Conservation (phyloP, 2,888 invertebrate species). For the Cataglyphis livida region DNA sequence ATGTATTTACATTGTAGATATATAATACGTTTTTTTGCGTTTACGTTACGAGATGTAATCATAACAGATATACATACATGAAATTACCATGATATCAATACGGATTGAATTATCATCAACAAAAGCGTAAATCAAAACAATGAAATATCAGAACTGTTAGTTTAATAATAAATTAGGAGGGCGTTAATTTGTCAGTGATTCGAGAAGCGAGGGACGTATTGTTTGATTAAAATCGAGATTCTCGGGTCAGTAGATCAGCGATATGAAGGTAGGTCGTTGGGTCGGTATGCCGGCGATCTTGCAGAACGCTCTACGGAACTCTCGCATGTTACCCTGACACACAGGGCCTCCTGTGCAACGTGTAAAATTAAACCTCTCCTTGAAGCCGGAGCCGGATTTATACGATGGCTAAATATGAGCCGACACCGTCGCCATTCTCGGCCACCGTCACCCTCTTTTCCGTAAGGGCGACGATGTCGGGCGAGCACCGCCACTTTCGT, state of each 20-base stretch:
- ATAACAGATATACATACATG: not conserved
- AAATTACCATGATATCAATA: not conserved
- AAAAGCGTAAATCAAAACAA: not conserved
- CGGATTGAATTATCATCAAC: not conserved
- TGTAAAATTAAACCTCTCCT: slow-evolving; percentile 70
- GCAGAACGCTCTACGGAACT: slow-evolving; percentile 22
- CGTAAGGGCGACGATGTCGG: slow-evolving; percentile 35
- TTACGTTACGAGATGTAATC: too few relatives aligned
- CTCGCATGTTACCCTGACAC: slow-evolving; percentile 39
- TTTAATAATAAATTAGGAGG: not conserved
- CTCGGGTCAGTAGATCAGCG: slow-evolving; percentile 10
- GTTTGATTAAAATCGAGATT: slow-evolving; percentile 29
- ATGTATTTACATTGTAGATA: not conserved
- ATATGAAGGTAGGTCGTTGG: slow-evolving; percentile 42
- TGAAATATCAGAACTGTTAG: not conserved
- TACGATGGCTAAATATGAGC: slow-evolving; percentile 77
- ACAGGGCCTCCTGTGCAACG: slow-evolving; percentile 43
- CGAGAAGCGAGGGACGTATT: not conserved
- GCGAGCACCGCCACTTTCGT: slow-evolving; percentile 61
- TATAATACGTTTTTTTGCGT: not conserved
- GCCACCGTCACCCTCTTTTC: slow-evolving; percentile 61
- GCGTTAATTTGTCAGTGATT: not conserved
- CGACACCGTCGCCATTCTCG: slow-evolving; percentile 61
- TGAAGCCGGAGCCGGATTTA: slow-evolving; percentile 68
- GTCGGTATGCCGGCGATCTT: slow-evolving; percentile 55